Evolutionary conservation across 2,797 vertebrate species (phyloP).

Genomic region (Falco peregrinus): DNA sequence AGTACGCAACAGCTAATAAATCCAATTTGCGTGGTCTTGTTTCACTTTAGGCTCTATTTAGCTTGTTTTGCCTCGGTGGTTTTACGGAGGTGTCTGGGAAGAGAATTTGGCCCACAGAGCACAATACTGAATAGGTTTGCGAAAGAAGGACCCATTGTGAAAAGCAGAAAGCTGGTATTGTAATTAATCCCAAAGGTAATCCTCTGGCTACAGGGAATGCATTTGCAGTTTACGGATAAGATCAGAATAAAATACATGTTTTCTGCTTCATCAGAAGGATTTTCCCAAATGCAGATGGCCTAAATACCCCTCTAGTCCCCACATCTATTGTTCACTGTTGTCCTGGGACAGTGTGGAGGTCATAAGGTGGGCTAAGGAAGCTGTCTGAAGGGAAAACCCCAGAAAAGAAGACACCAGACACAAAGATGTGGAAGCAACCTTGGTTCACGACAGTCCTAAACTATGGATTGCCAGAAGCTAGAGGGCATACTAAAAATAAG

Average conservation of each 20-base stretch:
- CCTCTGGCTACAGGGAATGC: background rate
- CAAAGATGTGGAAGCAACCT: background rate
- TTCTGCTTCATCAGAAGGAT: background rate
- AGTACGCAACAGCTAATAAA: background rate
- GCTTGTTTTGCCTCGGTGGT: background rate
- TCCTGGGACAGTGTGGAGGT: background rate
- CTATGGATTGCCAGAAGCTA: background rate
- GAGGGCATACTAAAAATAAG: background rate
- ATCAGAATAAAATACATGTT: background rate
- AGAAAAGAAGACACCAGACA: background rate
- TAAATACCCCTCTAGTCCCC: background rate
- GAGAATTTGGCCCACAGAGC: background rate
- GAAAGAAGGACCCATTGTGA: background rate
- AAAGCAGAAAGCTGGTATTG: slow-evolving; percentile 11
- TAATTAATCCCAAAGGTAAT: slow-evolving; percentile 35
- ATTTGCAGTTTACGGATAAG: slow-evolving; percentile 18
- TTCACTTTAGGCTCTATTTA: background rate
- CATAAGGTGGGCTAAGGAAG: background rate
- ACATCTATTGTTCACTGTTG: background rate
- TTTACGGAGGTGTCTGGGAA: background rate
- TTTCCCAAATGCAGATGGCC: background rate
- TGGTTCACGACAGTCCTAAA: background rate
- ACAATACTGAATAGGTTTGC: slow-evolving; percentile 3
- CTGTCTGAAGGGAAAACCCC: background rate
- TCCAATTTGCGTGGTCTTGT: background rate